Base-by-base conservation (phyloP, 2,797 vertebrate genomes). In the Chrosomus eos region DNA sequence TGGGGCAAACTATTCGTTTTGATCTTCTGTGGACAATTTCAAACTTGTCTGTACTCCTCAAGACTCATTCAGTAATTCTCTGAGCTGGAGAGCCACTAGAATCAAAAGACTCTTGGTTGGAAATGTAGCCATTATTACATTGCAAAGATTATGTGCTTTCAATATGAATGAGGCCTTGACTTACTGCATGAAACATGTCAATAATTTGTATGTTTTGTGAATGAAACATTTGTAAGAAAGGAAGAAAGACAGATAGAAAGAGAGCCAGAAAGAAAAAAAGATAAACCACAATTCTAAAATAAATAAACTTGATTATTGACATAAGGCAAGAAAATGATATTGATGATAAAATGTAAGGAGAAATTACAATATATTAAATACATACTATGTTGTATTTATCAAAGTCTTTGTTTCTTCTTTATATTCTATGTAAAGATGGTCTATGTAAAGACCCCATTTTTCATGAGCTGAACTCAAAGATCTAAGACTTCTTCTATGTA, bases 181-280 rank as follows among this genome's bases (percentile, higher is more conserved):
- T 74, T 86, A 68, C 38, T 91, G 92, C 92, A 93, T 92, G 91
- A 91, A 75, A 89, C 36, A 58, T 58, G 43, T 87, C 31, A 73
- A 48, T 83, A 79, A 73, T 87, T 80, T 87, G 73, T 83, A 85
- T 86, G 86, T 88, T 91, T 90, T 89, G 77, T 80, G 84, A 78
- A 66, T 64, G 64, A 66, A 73, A 74, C 48, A 66, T 83, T 83
- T 73, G 53, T 36, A 75, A 70, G 60, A 14, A 31, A 64, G 28
- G 0, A 18, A 62, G 55, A 10, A 26, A 73, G 16, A 31, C 14
- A 43, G 33, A 23, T 1, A 38, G 18, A 23, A 8, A 43, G 11
- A 43, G 7, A 13, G 2, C 21, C 13, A 53, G 18, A 40, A 62
- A 67, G 28, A 70, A 26, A 10, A 45, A 45, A 45, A 3, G 72